A percentile compares a stretch with the other conserved stretches of the same genome.
Conservation (phyloP, 1,140 invertebrate genomes). For the Drosophila albomicans region DNA sequence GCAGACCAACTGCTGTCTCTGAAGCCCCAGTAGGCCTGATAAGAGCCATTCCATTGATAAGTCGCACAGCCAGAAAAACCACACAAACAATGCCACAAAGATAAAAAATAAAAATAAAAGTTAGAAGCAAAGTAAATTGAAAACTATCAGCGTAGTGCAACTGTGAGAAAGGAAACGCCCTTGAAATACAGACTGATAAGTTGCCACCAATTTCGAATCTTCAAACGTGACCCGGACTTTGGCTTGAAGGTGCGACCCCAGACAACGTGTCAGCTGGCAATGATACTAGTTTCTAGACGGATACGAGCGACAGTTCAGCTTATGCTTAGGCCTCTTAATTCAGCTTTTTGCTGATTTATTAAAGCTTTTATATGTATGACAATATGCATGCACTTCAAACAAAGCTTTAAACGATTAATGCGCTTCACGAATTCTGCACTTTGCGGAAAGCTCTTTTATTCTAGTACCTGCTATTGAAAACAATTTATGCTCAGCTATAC, state of each 20-base stretch:
- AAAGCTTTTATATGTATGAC: too few relatives aligned
- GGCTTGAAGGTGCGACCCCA: slow-evolving; percentile 16
- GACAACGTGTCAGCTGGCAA: neutral
- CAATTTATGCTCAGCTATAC: too few relatives aligned
- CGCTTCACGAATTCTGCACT: too few relatives aligned
- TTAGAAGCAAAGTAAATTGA: neutral
- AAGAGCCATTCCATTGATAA: slow-evolving; percentile 31
- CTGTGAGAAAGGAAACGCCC: slow-evolving; percentile 24
- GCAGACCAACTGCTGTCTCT: neutral
- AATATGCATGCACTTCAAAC: too few relatives aligned
- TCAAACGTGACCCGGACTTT: slow-evolving; percentile 19
- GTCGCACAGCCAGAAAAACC: neutral
- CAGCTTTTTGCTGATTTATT: neutral
- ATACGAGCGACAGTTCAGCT: neutral
- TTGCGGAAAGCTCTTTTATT: too few relatives aligned
- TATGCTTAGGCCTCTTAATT: neutral
- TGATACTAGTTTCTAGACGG: slow-evolving; percentile 14
- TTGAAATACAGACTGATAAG: slow-evolving; percentile 28
- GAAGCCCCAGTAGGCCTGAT: slow-evolving; percentile 7
- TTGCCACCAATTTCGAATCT: slow-evolving; percentile 27
- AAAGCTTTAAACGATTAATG: too few relatives aligned
- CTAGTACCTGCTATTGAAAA: too few relatives aligned
- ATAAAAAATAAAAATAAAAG: neutral
- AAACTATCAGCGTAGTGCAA: slow-evolving; percentile 6
- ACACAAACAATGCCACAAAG: neutral